These are phyloP conservation scores for Heterodera schachtii DNA, from an alignment of 1,140 invertebrate species.

Conservation along the genomic window DNA sequence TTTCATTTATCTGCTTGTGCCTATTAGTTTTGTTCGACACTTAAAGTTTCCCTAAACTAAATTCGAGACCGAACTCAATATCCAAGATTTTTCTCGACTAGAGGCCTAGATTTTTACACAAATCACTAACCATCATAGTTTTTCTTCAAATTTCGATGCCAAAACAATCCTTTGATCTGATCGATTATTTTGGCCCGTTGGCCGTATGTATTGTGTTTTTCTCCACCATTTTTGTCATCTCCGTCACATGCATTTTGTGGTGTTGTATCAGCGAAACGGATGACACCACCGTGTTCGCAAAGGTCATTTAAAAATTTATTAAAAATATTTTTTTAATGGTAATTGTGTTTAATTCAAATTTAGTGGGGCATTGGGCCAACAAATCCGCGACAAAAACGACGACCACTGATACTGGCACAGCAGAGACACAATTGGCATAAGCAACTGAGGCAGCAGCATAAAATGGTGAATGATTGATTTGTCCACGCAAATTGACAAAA, in stretches of 20 bases:
- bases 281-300: conserved; percentile 58
- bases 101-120: too few species aligned
- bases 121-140: too few species aligned
- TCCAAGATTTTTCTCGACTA: too few species aligned
- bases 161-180: conserved; percentile 43
- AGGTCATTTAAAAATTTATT: conserved; percentile 46
- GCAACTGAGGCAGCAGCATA: too few species aligned
- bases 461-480: too few species aligned
- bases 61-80: too few species aligned
- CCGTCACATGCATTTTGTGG: too few species aligned
- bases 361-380: conserved; percentile 18
- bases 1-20: too few species aligned
- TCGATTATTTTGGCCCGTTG: conserved; percentile 63
- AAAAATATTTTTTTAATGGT: neutral
- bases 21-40: too few species aligned
- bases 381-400: neutral
- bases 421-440: neutral
- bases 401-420: neutral
- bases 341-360: conserved; percentile 1
- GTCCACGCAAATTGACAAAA: too few species aligned
- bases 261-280: conserved; percentile 60
- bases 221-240: conserved; percentile 27
- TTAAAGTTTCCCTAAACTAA: too few species aligned
- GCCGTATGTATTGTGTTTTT: conserved; percentile 63
- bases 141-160: conserved; percentile 2